Base-by-base conservation (phyloP, 2,113 vertebrate genomes). In the Otocyon megalotis region DNA sequence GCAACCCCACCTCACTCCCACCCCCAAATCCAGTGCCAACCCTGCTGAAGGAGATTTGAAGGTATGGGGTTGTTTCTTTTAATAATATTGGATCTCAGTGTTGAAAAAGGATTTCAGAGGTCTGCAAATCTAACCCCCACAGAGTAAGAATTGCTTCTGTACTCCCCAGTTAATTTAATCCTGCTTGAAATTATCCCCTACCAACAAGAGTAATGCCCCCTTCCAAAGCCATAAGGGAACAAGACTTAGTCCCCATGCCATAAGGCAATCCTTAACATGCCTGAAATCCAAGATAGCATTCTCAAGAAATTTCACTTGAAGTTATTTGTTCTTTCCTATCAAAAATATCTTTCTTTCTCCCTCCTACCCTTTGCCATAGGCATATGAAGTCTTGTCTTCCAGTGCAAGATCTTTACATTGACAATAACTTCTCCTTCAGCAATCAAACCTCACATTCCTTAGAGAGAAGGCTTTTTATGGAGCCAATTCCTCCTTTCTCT, bases 271-370 rank as follows among this genome's bases (percentile, higher is more conserved):
- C 56, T 91, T 79, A 20, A 22, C 63, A 95, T n/a, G 43, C 79
- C n/a, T 76, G 80, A 62, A 92, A 54, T 74, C 37, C 9, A 17
- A 83, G 24, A 5, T 17, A 60, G 5, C 8, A 1, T 53, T 92
- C 96, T 71, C 43, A 5, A 30, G 12, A 89, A 71, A 92, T 79
- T 82, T 92, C 58, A 28, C 53, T 92, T 89, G 20, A 81, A 76
- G 53, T 58, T 76, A 72, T 63, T 77, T 93, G 19, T 65, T 65
- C 54, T 26, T 82, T 85, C 28, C 48, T 65, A 35, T 82, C 16
- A 72, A 76, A 82, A 96, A 35, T 35, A 71, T 56, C 54, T 81
- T 82, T 81, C 10, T 43, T 71, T 63, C 11, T 17, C 0, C 4
- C 12, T 53, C 1, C 24, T 92, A 74, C n/a, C 48, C 12, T 94